Percentiles rank a stretch among this genome's conserved stretches.
Evolutionary conservation across 2,797 vertebrate genomes (phyloP).

Genomic region (Betta splendens): DNA sequence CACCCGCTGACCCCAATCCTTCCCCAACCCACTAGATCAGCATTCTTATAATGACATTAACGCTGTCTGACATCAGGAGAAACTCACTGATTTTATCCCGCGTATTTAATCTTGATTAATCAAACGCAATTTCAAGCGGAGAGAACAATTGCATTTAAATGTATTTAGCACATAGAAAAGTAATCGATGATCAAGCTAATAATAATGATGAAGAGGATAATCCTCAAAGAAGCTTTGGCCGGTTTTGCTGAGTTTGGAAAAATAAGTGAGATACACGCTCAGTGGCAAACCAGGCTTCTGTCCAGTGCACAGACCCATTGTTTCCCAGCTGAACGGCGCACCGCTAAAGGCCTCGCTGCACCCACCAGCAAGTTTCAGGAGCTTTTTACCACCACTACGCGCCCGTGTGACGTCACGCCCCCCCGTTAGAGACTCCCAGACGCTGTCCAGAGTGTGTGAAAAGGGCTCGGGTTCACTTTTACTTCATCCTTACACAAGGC

Average conservation of each 20-base stretch:
- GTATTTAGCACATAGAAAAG: background rate
- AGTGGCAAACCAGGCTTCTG: constrained; percentile 25
- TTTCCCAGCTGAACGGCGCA: constrained; percentile 45
- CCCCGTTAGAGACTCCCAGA: no score
- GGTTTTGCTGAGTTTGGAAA: constrained; percentile 66
- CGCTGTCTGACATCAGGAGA: constrained; percentile 41
- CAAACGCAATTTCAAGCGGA: background rate
- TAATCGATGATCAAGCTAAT: constrained; percentile 38
- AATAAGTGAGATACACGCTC: constrained; percentile 28
- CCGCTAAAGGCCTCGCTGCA: constrained; percentile 48
- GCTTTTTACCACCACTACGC: constrained; percentile 54
- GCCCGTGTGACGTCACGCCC: no score
- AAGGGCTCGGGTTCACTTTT: background rate
- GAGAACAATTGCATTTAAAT: background rate
- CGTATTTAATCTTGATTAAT: no score
- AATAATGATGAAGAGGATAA: constrained; percentile 64
- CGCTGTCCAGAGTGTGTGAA: no score
- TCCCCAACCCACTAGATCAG: constrained; percentile 69
- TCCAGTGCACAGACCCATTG: constrained; percentile 46
- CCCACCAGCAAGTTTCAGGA: constrained; percentile 50
- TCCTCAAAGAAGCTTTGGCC: constrained; percentile 71
- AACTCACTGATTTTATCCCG: no score
- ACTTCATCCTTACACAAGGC: constrained; percentile 1
- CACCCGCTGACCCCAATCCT: constrained; percentile 76
- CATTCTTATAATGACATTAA: constrained; percentile 71